Evolutionary conservation across 2,888 invertebrate genomes (phyloP), one percentile per base, ranked within the genome.

Genomic region (Acrobasis repandana): DNA sequence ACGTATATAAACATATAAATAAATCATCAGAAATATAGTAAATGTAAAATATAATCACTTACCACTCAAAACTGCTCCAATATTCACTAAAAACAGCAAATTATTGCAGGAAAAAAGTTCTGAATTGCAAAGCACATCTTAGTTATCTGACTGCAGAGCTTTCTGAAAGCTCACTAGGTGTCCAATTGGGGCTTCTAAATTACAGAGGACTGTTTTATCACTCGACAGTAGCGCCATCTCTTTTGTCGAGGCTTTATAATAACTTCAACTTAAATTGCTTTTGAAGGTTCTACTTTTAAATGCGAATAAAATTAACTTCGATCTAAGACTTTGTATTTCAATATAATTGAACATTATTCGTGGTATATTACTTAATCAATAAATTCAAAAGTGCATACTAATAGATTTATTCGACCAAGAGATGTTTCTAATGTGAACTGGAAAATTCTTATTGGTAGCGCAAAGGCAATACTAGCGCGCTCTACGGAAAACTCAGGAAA

Each of bases 181-280:
- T 72, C 62, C 61, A 50, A 62, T 56, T n/a, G 64, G 62, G 57
- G 64, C 62, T 66, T 52, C 54, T 52, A 59, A 64, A 61, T 61
- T 56, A 59, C 61, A 61, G 56, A 36, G 49, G 34, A 64, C 79
- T 81, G 76, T 67, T 82, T 80, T 80, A 78, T 64, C 79, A 46
- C 67, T 56, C 34, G 9, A 61, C 58, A 54, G 46, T 51, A 73
- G 64, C 80, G 83, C 82, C 88, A 88, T 76, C 88, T 87, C 67
- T 74, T 77, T 78, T 85, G 79, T 85, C 61, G 33, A 58, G 47
- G 77, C n/a, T 38, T 64, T 72, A 65, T 56, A 33, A 34, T 28
- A 33, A 61, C n/a, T 50, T 20, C 34, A 48, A 52, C 33, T 57
- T 59, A 63, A 66, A 67, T 60, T 52, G 11, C 20, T 16, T 36